Conservation (phyloP, 2,113 vertebrate genomes). For the Myotis yumanensis region DNA sequence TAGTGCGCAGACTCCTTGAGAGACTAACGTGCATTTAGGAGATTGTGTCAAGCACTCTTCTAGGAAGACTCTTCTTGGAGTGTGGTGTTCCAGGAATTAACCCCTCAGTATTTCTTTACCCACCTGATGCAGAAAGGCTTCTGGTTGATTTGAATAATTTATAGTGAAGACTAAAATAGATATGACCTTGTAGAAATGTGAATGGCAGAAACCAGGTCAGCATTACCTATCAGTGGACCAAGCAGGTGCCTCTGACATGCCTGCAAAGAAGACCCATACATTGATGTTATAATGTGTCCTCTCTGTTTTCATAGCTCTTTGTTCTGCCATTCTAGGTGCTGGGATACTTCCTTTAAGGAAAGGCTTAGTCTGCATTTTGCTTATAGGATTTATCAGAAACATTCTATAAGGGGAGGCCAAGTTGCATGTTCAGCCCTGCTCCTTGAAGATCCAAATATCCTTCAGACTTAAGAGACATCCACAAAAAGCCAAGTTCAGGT, state of each 20-base stretch:
- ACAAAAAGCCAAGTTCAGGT: not conserved
- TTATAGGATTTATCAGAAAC: not conserved
- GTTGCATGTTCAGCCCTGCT: not conserved
- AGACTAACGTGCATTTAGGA: not conserved
- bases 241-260: not conserved
- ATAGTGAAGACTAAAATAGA: not conserved
- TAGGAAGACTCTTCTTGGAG: not conserved
- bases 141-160: slow-evolving; percentile 30
- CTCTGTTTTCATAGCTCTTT: not conserved
- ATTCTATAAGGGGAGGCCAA: not conserved
- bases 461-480: not conserved
- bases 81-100: slow-evolving; percentile 22
- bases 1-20: not conserved
- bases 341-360: not conserved
- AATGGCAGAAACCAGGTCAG: not conserved
- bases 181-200: not conserved
- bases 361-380: not conserved
- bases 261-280: not conserved
- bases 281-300: not conserved
- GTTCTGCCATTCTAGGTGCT: not conserved
- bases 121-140: not conserved
- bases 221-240: not conserved
- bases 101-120: not conserved
- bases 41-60: not conserved
- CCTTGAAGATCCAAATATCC: not conserved